A percentile compares a stretch with the other conserved stretches of the same genome.
phyloP scores from a whole-genome alignment of 2,797 vertebrate genomes.

The Linurgus olivaceus region DNA sequence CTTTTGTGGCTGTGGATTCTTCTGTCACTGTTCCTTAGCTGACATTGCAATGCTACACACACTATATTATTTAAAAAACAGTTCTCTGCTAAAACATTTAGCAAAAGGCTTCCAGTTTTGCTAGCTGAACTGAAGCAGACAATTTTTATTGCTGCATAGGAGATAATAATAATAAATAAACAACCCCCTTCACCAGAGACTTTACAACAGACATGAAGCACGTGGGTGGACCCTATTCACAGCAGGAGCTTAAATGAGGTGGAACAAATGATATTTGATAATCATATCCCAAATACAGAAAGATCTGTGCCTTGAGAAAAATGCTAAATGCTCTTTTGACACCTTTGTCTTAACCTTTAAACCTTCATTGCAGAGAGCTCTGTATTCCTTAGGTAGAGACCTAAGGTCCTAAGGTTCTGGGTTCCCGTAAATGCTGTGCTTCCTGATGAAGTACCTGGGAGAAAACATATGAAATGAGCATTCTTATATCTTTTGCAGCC shows the following conservation, averaged over 20 bases:
- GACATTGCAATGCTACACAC: neutral
- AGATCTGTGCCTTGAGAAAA: neutral
- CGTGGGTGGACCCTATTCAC: neutral
- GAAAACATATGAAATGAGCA: neutral
- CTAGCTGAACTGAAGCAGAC: neutral
- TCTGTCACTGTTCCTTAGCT: neutral
- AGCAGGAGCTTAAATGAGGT: neutral
- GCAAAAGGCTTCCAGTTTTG: neutral
- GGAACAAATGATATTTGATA: neutral
- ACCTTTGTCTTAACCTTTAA: neutral
- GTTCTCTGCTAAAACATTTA: slow-evolving; percentile 22
- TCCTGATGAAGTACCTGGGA: neutral
- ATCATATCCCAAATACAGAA: neutral
- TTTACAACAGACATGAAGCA: neutral
- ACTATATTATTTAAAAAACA: neutral
- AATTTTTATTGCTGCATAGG: neutral
- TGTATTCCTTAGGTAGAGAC: neutral
- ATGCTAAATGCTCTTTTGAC: neutral
- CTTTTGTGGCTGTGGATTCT: neutral
- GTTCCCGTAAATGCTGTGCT: neutral
- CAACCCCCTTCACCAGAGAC: rapidly evolving
- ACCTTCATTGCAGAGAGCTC: neutral
- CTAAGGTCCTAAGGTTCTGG: neutral
- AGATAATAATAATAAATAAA: neutral
- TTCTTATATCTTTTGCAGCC: neutral